These are phyloP conservation scores for Chrysina gloriosa DNA, from an alignment of 2,888 invertebrate genomes.

Conservation along the genomic window DNA sequence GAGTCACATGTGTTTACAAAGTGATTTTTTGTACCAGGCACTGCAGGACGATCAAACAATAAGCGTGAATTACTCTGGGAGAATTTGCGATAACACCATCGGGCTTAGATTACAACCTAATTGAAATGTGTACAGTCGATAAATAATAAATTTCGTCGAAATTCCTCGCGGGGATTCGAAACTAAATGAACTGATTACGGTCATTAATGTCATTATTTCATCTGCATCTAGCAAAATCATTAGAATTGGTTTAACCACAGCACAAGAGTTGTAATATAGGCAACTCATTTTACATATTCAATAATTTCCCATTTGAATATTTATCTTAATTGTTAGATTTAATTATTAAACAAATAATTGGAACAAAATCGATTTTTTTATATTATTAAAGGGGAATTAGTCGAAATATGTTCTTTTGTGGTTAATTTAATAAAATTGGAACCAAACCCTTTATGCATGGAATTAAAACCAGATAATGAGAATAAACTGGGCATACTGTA, in stretches of 20 bases:
- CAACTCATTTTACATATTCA: conserved; percentile 10
- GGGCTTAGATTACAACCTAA: not conserved
- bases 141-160: not conserved
- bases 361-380: not conserved
- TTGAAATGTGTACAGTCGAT: too few species aligned
- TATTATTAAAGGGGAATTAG: too few species aligned
- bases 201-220: too few species aligned
- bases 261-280: conserved; percentile 5
- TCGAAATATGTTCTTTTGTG: too few species aligned
- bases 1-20: not conserved
- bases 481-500: too few species aligned
- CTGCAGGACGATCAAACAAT: conserved; percentile 10
- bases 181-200: too few species aligned
- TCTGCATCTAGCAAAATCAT: conserved; percentile 3
- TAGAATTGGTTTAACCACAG: not conserved
- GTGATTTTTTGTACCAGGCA: conserved; percentile 1
- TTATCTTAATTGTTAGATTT: not conserved
- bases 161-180: not conserved
- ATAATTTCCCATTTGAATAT: not conserved
- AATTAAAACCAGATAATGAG: too few species aligned
- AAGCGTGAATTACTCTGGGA: not conserved
- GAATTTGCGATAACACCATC: conserved; percentile 2
- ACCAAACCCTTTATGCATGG: too few species aligned
- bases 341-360: not conserved
- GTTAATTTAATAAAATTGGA: too few species aligned